These are phyloP conservation scores for Drosophila mojavensis DNA, from an alignment of 1,140 invertebrate genomes.

Conservation along the genomic window DNA sequence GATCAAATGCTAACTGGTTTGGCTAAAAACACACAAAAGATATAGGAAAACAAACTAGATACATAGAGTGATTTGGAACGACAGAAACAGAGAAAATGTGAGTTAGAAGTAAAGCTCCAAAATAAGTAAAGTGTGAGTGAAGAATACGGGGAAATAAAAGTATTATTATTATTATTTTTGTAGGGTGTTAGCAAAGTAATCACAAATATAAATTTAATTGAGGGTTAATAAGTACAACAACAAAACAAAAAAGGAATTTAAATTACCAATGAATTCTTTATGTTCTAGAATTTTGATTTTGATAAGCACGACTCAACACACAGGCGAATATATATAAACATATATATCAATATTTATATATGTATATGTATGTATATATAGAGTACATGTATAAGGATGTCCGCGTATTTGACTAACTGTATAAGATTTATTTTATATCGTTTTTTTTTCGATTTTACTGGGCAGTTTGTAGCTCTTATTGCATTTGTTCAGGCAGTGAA, in stretches of 20 bases:
- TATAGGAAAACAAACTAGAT: slow-evolving; percentile 6
- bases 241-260: slow-evolving; percentile 58
- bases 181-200: slow-evolving; percentile 38
- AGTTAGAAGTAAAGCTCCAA: slow-evolving; percentile 4
- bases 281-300: slow-evolving; percentile 74
- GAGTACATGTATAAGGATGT: slow-evolving; percentile 53
- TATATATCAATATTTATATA: slow-evolving; percentile 27
- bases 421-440: slow-evolving; percentile 3
- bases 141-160: neutral
- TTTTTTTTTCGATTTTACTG: slow-evolving; percentile 6
- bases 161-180: slow-evolving; percentile 9
- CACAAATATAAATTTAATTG: slow-evolving; percentile 25
- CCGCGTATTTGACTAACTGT: slow-evolving; percentile 45
- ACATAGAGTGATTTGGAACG: slow-evolving; percentile 12
- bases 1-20: slow-evolving; percentile 76
- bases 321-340: slow-evolving; percentile 48
- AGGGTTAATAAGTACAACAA: slow-evolving; percentile 58
- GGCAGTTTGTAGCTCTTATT: slow-evolving; percentile 41
- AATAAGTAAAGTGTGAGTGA: slow-evolving; percentile 4
- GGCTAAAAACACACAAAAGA: slow-evolving; percentile 44
- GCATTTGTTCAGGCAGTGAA: slow-evolving; percentile 62
- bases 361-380: slow-evolving; percentile 8
- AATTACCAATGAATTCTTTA: slow-evolving; percentile 76
- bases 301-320: slow-evolving; percentile 64
- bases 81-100: slow-evolving; percentile 21